Conservation (phyloP, 2,797 vertebrate species). For the Enteromius unitaeniatus region DNA sequence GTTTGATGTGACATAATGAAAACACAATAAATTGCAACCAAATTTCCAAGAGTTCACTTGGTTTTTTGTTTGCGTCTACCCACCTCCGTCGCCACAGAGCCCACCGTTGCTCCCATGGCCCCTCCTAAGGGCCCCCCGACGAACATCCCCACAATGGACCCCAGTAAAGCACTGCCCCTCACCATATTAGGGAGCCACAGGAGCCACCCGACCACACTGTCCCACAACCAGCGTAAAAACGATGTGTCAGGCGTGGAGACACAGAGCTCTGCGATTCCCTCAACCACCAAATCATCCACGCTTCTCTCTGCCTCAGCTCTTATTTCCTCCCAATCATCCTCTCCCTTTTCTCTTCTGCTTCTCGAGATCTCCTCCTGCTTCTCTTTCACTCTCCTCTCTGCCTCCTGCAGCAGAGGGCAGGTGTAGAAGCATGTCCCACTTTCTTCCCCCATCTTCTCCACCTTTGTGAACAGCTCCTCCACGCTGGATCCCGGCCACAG, state of each 20-base stretch:
- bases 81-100: constrained; percentile 80
- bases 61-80: constrained; percentile 67
- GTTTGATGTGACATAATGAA: background rate
- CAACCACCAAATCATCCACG: constrained; percentile 58
- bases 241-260: constrained; percentile 46
- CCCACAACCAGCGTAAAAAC: constrained; percentile 70
- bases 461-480: constrained; percentile 67
- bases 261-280: constrained; percentile 51
- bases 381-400: constrained; percentile 59
- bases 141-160: constrained; percentile 76
- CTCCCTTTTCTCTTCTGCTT: constrained; percentile 49
- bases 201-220: constrained; percentile 70
- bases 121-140: constrained; percentile 76
- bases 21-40: constrained; percentile 28
- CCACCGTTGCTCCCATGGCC: constrained; percentile 76
- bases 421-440: constrained; percentile 62
- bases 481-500: constrained; percentile 46
- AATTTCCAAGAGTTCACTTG: constrained; percentile 6
- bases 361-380: constrained; percentile 49
- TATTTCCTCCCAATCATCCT: background rate
- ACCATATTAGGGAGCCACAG: constrained; percentile 69
- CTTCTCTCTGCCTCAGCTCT: constrained; percentile 68
- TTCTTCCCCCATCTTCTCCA: constrained; percentile 68
- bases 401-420: constrained; percentile 70
- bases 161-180: constrained; percentile 74